Conservation (phyloP, 2,113 vertebrate species). For the Oryzias woworae region DNA sequence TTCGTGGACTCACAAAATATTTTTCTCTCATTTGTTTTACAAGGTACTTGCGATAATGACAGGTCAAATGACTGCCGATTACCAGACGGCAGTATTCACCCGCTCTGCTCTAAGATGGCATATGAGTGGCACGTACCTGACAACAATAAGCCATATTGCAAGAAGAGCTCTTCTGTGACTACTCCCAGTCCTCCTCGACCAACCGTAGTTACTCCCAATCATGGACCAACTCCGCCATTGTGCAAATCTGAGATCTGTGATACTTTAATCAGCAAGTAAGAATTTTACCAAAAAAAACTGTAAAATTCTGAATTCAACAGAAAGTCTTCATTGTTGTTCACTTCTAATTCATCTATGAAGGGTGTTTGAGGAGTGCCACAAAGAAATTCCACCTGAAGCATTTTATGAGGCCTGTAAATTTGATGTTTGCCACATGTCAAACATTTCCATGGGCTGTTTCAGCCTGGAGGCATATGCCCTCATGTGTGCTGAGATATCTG, state of each 20-base stretch:
- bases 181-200: neutral
- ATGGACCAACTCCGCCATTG: fast-evolving
- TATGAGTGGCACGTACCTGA: constrained; percentile 73
- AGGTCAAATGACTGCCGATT: constrained; percentile 83
- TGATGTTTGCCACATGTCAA: constrained; percentile 74
- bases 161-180: neutral
- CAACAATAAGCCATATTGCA: constrained; percentile 49
- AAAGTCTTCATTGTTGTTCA: neutral
- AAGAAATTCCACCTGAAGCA: constrained; percentile 49
- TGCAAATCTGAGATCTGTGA: constrained; percentile 69
- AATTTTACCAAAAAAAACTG: neutral
- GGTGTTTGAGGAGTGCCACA: constrained; percentile 80
- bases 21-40: constrained; percentile 3
- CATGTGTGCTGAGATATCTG: constrained; percentile 69
- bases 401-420: constrained; percentile 82
- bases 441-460: constrained; percentile 66
- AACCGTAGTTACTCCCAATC: neutral
- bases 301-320: neutral
- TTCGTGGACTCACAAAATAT: neutral
- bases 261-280: constrained; percentile 84
- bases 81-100: constrained; percentile 62
- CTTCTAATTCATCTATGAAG: constrained; percentile 63
- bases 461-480: constrained; percentile 82
- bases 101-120: constrained; percentile 80
- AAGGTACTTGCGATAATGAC: constrained; percentile 87